Evolutionary conservation across 2,888 invertebrate genomes (phyloP).

Genomic region (Spilarctia lutea): DNA sequence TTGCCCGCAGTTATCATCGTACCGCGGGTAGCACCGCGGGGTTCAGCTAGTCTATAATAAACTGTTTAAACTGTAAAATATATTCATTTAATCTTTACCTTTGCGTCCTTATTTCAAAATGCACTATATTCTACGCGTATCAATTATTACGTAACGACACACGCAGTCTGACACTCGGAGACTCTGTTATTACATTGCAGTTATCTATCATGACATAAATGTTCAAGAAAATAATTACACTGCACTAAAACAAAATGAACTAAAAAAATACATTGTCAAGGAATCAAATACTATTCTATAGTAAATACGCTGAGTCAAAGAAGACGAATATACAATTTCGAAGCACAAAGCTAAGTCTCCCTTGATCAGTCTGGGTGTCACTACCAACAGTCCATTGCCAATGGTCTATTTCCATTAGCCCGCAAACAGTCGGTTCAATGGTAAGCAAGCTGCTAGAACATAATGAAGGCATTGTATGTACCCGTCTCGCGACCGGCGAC

Average conservation of each 20-base stretch:
- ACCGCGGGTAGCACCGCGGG: too few species aligned
- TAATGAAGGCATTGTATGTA: conserved; percentile 81
- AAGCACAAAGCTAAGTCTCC: conserved; percentile 27
- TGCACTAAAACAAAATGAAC: background rate
- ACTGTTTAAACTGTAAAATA: too few species aligned
- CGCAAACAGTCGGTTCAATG: conserved; percentile 71
- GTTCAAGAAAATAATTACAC: background rate
- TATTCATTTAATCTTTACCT: too few species aligned
- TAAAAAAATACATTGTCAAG: background rate
- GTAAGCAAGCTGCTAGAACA: conserved; percentile 78
- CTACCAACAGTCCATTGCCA: conserved; percentile 41
- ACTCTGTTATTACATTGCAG: background rate
- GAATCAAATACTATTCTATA: background rate
- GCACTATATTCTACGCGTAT: too few species aligned
- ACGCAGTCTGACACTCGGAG: too few species aligned
- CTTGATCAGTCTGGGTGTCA: conserved; percentile 39
- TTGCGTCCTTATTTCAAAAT: too few species aligned
- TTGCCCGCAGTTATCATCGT: too few species aligned
- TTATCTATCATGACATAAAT: background rate
- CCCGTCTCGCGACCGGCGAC: conserved; percentile 65
- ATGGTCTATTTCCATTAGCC: conserved; percentile 71
- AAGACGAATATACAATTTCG: conserved; percentile 13
- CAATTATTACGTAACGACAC: too few species aligned
- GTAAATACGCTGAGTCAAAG: background rate
- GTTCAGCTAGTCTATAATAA: too few species aligned